Conservation (phyloP, 2,888 invertebrate genomes). For the Drosophila neoperkinsi region DNA sequence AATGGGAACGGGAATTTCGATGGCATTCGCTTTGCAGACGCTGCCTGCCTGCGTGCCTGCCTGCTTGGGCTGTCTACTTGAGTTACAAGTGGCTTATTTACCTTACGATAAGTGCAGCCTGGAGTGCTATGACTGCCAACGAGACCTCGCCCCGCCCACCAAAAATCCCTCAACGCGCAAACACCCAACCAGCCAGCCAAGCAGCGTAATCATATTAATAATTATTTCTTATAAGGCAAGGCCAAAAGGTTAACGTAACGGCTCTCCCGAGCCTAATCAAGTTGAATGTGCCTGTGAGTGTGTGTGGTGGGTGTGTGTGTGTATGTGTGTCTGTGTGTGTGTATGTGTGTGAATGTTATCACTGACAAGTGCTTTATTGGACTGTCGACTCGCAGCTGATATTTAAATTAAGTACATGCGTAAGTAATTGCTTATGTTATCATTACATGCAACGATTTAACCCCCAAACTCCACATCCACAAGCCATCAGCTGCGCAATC, state of each 20-base stretch:
- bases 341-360: slow-evolving; percentile 25
- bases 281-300: slow-evolving; percentile 36
- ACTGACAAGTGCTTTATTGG: slow-evolving; percentile 34
- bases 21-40: slow-evolving; percentile 34
- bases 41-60: slow-evolving; percentile 9
- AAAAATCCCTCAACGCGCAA: neutral
- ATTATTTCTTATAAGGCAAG: slow-evolving; percentile 66
- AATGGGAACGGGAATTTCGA: slow-evolving; percentile 21
- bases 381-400: slow-evolving; percentile 30
- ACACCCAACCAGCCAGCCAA: slow-evolving; percentile 5
- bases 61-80: slow-evolving; percentile 58
- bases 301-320: slow-evolving; percentile 30
- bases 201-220: slow-evolving; percentile 76
- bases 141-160: slow-evolving; percentile 21
- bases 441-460: slow-evolving; percentile 68
- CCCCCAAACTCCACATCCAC: neutral
- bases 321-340: too few relatives aligned
- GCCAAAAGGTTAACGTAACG: slow-evolving; percentile 56
- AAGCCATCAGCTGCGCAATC: slow-evolving; percentile 30
- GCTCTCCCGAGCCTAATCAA: slow-evolving; percentile 73
- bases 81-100: slow-evolving; percentile 81
- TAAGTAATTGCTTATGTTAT: slow-evolving; percentile 79
- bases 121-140: slow-evolving; percentile 72
- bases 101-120: slow-evolving; percentile 80
- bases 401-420: slow-evolving; percentile 74